Evolutionary conservation across 1,140 invertebrate species (phyloP).

Genomic region (Schlechtendalia chinensis): DNA sequence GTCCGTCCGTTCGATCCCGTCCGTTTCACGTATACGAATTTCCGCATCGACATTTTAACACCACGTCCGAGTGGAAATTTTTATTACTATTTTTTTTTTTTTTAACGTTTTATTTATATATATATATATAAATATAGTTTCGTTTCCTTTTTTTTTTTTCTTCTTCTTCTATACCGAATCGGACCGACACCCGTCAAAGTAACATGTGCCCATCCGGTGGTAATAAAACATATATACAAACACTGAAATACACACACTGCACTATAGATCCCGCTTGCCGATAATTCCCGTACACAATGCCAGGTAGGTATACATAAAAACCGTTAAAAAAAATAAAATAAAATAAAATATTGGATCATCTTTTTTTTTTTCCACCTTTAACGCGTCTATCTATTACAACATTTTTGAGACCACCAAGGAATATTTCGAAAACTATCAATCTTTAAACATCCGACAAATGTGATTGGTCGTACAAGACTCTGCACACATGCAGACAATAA

Average conservation of each 20-base stretch:
- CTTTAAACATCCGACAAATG: not conserved
- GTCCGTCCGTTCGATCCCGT: not conserved
- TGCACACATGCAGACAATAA: not conserved
- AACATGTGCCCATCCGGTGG: not conserved
- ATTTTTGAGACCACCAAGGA: conserved; percentile 9
- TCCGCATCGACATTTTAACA: conserved; percentile 5
- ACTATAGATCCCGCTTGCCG: not conserved
- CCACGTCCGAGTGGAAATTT: not conserved
- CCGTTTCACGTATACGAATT: conserved; percentile 6
- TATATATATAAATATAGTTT: not conserved
- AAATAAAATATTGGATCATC: not conserved
- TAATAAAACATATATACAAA: not conserved
- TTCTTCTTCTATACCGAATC: not conserved
- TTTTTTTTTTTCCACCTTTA: not conserved
- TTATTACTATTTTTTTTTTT: conserved; percentile 7
- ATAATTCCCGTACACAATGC: conserved; percentile 5
- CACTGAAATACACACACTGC: not conserved
- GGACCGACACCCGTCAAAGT: not conserved
- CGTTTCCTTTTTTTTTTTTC: no score
- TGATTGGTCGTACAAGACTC: not conserved
- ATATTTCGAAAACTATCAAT: conserved; percentile 25
- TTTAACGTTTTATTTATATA: not conserved
- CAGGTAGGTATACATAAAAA: not conserved
- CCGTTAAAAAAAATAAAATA: conserved; percentile 25
- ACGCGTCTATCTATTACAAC: not conserved